These are phyloP conservation scores for Pachypanchax playfairii DNA, from an alignment of 2,113 vertebrate species.

Conservation along the genomic window DNA sequence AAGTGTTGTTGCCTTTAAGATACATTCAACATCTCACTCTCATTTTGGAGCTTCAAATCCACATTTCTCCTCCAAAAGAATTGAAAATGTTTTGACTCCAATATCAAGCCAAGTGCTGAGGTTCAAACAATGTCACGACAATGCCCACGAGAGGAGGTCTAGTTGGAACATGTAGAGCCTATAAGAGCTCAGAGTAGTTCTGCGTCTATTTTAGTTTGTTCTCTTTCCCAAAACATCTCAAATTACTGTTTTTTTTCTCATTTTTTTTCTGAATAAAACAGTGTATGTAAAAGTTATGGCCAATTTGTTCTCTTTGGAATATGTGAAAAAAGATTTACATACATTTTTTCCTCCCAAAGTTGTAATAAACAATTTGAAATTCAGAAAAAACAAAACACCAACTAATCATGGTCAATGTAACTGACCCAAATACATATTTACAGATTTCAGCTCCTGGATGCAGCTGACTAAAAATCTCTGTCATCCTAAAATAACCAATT, in stretches of 20 bases:
- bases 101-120: slow-evolving; percentile 78
- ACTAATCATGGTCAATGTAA: slow-evolving; percentile 90
- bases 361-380: slow-evolving; percentile 85
- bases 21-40: slow-evolving; percentile 83
- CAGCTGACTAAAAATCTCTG: slow-evolving; percentile 83
- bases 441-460: slow-evolving; percentile 82
- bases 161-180: too few species aligned
- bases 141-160: slow-evolving; percentile 57
- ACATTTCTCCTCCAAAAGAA: slow-evolving; percentile 56
- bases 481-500: slow-evolving; percentile 82
- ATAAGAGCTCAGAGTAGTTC: slow-evolving; percentile 54
- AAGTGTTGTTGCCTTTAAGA: slow-evolving; percentile 75
- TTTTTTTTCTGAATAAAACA: slow-evolving; percentile 54
- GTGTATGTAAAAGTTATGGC: slow-evolving; percentile 65
- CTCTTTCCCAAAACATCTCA: slow-evolving; percentile 37
- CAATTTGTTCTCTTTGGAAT: slow-evolving; percentile 81
- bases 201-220: slow-evolving; percentile 44
- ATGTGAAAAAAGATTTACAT: slow-evolving; percentile 81
- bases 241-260: background rate
- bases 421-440: slow-evolving; percentile 91
- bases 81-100: slow-evolving; percentile 66
- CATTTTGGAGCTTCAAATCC: slow-evolving; percentile 65
- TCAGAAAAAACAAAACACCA: slow-evolving; percentile 77
- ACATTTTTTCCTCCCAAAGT: slow-evolving; percentile 67
- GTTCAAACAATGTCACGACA: slow-evolving; percentile 68